These are phyloP conservation scores for Ochotona princeps DNA, from an alignment of 2,113 vertebrate species.

Conservation along the genomic window DNA sequence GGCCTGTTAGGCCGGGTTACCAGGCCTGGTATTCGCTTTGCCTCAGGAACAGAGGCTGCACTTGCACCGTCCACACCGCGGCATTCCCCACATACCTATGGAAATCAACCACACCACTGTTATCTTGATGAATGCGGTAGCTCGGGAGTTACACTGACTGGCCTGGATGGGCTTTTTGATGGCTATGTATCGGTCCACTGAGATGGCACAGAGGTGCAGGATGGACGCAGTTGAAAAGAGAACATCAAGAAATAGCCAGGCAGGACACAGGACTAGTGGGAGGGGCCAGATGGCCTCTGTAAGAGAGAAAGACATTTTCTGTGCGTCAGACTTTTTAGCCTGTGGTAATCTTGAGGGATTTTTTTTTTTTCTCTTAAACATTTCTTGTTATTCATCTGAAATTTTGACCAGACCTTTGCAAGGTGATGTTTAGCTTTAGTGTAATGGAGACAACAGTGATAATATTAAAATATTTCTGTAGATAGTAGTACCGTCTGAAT, in stretches of 20 bases:
- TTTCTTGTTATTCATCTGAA: conserved; percentile 16
- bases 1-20: neutral
- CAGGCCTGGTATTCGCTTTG: neutral
- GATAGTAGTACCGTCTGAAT: conserved; percentile 41
- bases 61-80: neutral
- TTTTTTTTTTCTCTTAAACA: too few species aligned
- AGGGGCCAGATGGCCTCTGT: conserved; percentile 96
- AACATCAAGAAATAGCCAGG: conserved; percentile 99
- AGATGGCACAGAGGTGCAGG: conserved; percentile 99
- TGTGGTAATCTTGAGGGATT: neutral
- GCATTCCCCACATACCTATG: conserved; percentile 90
- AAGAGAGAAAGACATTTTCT: conserved; percentile 80
- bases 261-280: conserved; percentile 93
- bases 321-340: conserved; percentile 32
- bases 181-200: conserved; percentile 97
- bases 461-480: conserved; percentile 51
- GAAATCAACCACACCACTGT: conserved; percentile 97
- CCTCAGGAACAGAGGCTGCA: neutral
- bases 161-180: conserved; percentile 99
- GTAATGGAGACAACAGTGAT: neutral
- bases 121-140: conserved; percentile 95
- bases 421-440: conserved; percentile 32
- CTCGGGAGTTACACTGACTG: conserved; percentile 96
- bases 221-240: conserved; percentile 99
- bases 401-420: neutral